A percentile compares a stretch with the other conserved stretches of the same genome.
phyloP scores from a whole-genome alignment of 1,140 invertebrate genomes.

The Ladona fulva region DNA sequence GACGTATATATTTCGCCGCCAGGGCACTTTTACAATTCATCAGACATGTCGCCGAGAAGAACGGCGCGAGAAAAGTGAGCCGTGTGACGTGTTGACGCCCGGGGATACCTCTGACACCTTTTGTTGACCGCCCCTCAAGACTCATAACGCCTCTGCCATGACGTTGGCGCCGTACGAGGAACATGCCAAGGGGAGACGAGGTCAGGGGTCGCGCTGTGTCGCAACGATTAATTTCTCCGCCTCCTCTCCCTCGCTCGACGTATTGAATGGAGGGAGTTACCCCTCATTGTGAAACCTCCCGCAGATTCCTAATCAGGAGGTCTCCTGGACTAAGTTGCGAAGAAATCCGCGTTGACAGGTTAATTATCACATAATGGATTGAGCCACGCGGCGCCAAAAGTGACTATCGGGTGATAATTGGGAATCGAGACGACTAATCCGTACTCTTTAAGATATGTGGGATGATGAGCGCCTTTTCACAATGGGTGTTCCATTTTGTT shows the following conservation, averaged over 20 bases:
- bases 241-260: background rate
- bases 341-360: background rate
- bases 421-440: background rate
- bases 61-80: background rate
- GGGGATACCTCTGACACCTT: background rate
- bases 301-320: background rate
- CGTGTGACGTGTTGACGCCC: background rate
- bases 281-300: background rate
- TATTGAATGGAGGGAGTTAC: background rate
- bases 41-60: too few species aligned
- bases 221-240: background rate
- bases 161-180: background rate
- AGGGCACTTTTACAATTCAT: too few species aligned
- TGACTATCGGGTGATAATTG: background rate
- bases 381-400: background rate
- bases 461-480: too few species aligned
- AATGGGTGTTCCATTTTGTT: too few species aligned
- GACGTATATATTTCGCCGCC: too few species aligned
- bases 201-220: background rate
- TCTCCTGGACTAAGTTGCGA: background rate
- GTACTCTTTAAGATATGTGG: background rate
- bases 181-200: background rate
- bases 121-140: background rate
- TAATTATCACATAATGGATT: background rate
- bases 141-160: background rate